These are phyloP conservation scores for Neodiprion pinetum DNA, from an alignment of 1,140 invertebrate genomes.

Conservation along the genomic window DNA sequence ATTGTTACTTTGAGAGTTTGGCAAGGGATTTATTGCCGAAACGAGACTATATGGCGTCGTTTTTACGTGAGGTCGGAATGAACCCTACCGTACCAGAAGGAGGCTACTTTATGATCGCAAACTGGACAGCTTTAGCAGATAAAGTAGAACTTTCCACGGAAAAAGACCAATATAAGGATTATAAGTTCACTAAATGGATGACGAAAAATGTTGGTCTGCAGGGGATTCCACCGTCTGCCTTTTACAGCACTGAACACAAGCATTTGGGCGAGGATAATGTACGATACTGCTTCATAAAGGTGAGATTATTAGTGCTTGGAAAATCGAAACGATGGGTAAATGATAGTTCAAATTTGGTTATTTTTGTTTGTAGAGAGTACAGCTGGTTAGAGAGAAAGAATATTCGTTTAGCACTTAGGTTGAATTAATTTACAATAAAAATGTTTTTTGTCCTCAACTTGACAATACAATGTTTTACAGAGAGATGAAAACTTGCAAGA, in stretches of 20 bases:
- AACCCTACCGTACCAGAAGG: constrained; percentile 92
- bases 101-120: constrained; percentile 96
- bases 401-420: constrained; percentile 21
- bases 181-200: constrained; percentile 95
- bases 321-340: neutral
- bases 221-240: constrained; percentile 93
- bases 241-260: constrained; percentile 87
- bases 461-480: constrained; percentile 55
- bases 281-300: constrained; percentile 94
- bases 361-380: neutral
- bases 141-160: constrained; percentile 73
- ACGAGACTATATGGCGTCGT: constrained; percentile 82
- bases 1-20: constrained; percentile 88
- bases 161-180: constrained; percentile 80
- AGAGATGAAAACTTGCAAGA: constrained; percentile 79
- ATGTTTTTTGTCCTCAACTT: constrained; percentile 17
- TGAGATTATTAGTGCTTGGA: constrained; percentile 49
- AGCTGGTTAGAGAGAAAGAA: neutral
- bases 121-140: constrained; percentile 80
- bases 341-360: neutral
- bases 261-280: constrained; percentile 86
- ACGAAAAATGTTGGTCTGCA: constrained; percentile 91
- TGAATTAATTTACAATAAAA: constrained; percentile 17
- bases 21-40: constrained; percentile 82
- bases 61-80: constrained; percentile 83